These are phyloP conservation scores for Chrysodeixis includens DNA, from an alignment of 2,888 invertebrate species.

Conservation along the genomic window DNA sequence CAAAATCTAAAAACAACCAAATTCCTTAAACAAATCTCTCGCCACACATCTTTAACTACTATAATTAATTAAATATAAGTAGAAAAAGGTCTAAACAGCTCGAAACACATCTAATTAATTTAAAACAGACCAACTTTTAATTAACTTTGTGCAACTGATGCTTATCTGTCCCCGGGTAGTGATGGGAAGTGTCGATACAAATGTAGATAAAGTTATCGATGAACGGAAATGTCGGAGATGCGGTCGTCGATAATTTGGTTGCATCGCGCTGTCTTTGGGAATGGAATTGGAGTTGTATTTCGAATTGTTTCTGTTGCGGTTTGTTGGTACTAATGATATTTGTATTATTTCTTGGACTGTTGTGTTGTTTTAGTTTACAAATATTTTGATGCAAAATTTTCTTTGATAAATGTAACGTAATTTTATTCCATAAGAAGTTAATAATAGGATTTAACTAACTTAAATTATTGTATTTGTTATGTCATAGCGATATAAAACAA, in stretches of 20 bases:
- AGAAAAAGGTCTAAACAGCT: constrained; percentile 22
- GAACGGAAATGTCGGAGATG: constrained; percentile 37
- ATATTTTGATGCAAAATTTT: not conserved
- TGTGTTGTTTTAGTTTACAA: not conserved
- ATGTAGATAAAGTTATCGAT: constrained; percentile 40
- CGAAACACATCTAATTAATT: constrained; percentile 71
- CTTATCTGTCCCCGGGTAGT: constrained; percentile 65
- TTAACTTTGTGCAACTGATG: constrained; percentile 76
- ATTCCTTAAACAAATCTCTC: constrained; percentile 14
- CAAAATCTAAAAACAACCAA: constrained; percentile 20
- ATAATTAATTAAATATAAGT: constrained; percentile 7
- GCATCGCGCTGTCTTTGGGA: constrained; percentile 45
- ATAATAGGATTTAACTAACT: too few species aligned
- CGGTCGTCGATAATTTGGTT: constrained; percentile 55
- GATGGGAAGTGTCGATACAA: constrained; percentile 54
- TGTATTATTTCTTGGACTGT: not conserved
- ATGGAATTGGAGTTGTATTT: constrained; percentile 43
- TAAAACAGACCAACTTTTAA: constrained; percentile 74
- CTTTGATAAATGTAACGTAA: too few species aligned
- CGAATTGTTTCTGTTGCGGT: constrained; percentile 28
- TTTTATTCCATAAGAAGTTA: too few species aligned
- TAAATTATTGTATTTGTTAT: too few species aligned
- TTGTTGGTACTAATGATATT: constrained; percentile 10
- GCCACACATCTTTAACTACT: constrained; percentile 12
- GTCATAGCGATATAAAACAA: too few species aligned